These are phyloP conservation scores for Xanthorhoe designata DNA, from an alignment of 2,888 invertebrate species.

Conservation along the genomic window DNA sequence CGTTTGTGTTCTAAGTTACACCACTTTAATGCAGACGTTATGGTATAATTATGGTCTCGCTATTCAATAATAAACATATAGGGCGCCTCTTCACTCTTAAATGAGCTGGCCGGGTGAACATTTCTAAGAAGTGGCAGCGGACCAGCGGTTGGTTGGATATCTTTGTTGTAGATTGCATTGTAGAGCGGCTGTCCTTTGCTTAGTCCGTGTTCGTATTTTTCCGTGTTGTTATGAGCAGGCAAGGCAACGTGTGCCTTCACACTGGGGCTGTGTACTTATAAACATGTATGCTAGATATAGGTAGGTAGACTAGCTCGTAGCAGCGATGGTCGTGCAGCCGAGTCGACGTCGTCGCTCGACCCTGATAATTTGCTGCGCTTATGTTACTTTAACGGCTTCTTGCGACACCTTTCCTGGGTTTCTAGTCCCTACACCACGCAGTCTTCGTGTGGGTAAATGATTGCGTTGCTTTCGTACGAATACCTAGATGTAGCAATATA, in stretches of 20 bases:
- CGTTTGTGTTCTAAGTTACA: slow-evolving; percentile 8
- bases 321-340: slow-evolving; percentile 69
- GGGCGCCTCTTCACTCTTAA: slow-evolving; percentile 38
- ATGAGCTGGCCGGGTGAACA: slow-evolving; percentile 37
- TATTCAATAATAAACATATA: slow-evolving; percentile 38
- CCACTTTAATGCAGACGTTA: slow-evolving; percentile 46
- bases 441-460: slow-evolving; percentile 43
- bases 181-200: slow-evolving; percentile 65
- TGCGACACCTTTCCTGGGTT: slow-evolving; percentile 78
- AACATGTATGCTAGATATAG: slow-evolving; percentile 50
- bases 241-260: slow-evolving; percentile 58
- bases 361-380: slow-evolving; percentile 84
- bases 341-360: slow-evolving; percentile 76
- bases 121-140: slow-evolving; percentile 63
- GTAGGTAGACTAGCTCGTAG: slow-evolving; percentile 66
- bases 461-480: slow-evolving; percentile 8
- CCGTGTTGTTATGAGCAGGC: slow-evolving; percentile 58
- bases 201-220: slow-evolving; percentile 73
- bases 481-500: background rate
- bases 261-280: slow-evolving; percentile 63
- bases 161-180: slow-evolving; percentile 58
- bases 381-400: slow-evolving; percentile 85
- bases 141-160: slow-evolving; percentile 54
- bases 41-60: no score
- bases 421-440: slow-evolving; percentile 65